Evolutionary conservation across 2,888 invertebrate genomes (phyloP).

Genomic region (Sphaerophoria rueppellii): DNA sequence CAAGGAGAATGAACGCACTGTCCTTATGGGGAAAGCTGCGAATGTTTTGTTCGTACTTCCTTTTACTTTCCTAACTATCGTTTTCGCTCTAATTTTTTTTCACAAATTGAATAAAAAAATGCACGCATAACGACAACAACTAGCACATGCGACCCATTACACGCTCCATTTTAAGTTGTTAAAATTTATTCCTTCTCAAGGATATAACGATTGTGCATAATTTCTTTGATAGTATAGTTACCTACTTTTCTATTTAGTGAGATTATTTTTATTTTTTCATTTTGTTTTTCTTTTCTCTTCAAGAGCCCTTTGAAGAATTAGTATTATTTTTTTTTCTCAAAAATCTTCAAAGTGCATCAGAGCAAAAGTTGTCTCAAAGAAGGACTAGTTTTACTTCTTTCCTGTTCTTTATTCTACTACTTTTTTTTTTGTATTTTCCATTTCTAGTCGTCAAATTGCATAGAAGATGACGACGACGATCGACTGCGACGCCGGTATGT

Average conservation of each 20-base stretch:
- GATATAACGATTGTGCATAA: conserved; percentile 10
- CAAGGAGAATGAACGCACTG: no score
- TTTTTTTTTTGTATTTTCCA: neutral
- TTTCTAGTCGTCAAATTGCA: conserved; percentile 10
- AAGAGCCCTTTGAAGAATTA: conserved; percentile 11
- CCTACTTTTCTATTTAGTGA: neutral
- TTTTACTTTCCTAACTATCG: no score
- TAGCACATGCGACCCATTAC: no score
- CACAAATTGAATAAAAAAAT: no score
- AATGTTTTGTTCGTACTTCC: no score
- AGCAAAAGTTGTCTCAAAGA: conserved; percentile 25
- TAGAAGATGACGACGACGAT: neutral
- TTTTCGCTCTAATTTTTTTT: no score
- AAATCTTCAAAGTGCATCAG: conserved; percentile 6
- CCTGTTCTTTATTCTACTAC: neutral
- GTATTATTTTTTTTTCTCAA: neutral
- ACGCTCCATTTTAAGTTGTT: no score
- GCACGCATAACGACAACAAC: no score
- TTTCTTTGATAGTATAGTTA: neutral
- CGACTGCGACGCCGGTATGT: neutral
- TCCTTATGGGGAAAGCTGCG: no score
- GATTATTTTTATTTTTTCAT: neutral
- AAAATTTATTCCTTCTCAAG: neutral
- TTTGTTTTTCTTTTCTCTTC: neutral
- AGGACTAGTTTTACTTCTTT: conserved; percentile 3